Evolutionary conservation across 92 coral and sea anemone species (phyloP), one percentile per base, ranked within the genome.

Genomic region (Palythoa grandis): DNA sequence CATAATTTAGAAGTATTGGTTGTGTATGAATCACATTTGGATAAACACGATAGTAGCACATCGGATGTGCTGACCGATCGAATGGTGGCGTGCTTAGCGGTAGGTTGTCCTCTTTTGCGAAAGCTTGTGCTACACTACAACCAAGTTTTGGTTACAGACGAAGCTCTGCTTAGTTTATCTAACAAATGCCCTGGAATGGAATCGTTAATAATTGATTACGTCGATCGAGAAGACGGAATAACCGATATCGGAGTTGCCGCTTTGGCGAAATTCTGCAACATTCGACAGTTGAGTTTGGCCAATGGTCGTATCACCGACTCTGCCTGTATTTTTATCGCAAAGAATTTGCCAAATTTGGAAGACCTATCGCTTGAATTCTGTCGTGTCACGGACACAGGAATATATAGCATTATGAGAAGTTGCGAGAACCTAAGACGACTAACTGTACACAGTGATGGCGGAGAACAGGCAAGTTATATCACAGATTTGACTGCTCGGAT

Each of bases 231-330:
- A 84, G 90, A 93, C 66, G 95, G 92, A 53, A 92, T 97, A 40
- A 94, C 98, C 7, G 99, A 97, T 79, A 78, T 88, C 76, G 99
- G 98, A 11, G 89, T 97, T 79, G 89, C 90, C 65, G 95, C 99
- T 15, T 88, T 97, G 56, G 97, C 96, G 47, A 89, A 92, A 52
- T 87, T 92, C 56, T 94, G 95, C 86, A 93, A 97, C 87, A 86
- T 97, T 50, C 89, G 90, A 74, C 94, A 95, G 80, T 83, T 97
- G 91, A 93, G 92, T 82, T 82, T 97, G 75, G 94, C 98, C 4
- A 95, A 97, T 72, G 98, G 99, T 17, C 93, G 87, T n/a, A 92
- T 95, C 4, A 91, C 97, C 17, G 99, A 97, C 68, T 90, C 89
- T 14, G 92, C 98, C 20, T 87, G 95, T 79, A 74, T 93, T 29